Conservation (phyloP, 2,888 invertebrate species). For the Rugalucina vietnamica region DNA sequence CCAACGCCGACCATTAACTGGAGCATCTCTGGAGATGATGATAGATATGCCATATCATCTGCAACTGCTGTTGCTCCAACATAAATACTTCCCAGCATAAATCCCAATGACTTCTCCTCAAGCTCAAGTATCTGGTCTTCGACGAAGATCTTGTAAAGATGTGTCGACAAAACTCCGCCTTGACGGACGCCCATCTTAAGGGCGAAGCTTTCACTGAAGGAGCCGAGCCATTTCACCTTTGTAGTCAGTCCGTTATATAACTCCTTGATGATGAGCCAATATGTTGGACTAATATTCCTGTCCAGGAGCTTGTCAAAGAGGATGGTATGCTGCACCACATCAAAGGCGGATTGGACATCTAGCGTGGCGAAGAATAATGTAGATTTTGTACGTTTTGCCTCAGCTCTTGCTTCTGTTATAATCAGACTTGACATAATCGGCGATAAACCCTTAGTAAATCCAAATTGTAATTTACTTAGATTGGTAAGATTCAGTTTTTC, state of each 20-base stretch:
- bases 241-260: not conserved
- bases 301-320: constrained; percentile 7
- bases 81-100: not conserved
- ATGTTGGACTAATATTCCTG: not conserved
- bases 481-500: not conserved
- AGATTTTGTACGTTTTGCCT: not conserved
- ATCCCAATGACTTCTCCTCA: not conserved
- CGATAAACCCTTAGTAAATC: not conserved
- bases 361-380: not conserved
- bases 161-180: constrained; percentile 12
- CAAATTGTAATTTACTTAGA: not conserved
- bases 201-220: not conserved
- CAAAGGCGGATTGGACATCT: not conserved
- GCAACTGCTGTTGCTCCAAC: not conserved
- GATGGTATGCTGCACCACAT: constrained; percentile 17
- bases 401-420: not conserved
- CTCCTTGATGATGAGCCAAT: not conserved
- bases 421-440: not conserved
- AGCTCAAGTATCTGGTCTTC: constrained; percentile 6
- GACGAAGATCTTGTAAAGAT: constrained; percentile 16
- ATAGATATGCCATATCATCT: not conserved
- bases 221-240: constrained; percentile 7
- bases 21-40: not conserved
- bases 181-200: not conserved
- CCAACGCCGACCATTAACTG: not conserved